These are phyloP conservation scores for Malurus melanocephalus DNA, from an alignment of 2,113 vertebrate genomes.

Conservation along the genomic window DNA sequence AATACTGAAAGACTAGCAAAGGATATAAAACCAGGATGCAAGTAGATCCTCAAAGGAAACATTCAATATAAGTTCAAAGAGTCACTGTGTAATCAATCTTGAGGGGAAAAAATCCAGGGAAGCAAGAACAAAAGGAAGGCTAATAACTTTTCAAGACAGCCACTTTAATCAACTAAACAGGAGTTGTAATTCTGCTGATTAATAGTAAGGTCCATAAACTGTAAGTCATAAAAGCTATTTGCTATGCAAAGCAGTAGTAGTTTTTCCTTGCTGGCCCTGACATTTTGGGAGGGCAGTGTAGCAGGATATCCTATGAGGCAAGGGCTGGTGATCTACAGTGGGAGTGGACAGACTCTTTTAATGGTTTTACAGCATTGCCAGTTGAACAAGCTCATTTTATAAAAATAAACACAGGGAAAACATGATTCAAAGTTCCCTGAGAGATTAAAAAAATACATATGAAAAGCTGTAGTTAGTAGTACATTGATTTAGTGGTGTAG, in stretches of 20 bases:
- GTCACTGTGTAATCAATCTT: slow-evolving; percentile 20
- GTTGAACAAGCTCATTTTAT: neutral
- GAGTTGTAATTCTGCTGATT: slow-evolving; percentile 43
- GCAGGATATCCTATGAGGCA: neutral
- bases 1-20: neutral
- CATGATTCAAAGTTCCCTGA: neutral
- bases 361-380: neutral
- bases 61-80: slow-evolving; percentile 32
- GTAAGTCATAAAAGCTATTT: slow-evolving; percentile 9
- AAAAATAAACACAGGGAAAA: neutral
- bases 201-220: slow-evolving; percentile 26
- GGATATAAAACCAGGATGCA: neutral
- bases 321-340: neutral
- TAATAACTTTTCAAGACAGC: slow-evolving; percentile 37
- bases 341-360: neutral
- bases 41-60: slow-evolving; percentile 36
- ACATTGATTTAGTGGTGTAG: neutral
- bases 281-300: neutral
- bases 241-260: neutral
- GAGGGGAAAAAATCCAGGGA: neutral
- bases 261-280: neutral
- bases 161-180: slow-evolving; percentile 26
- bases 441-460: neutral
- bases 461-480: neutral
- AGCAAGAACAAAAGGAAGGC: slow-evolving; percentile 39